Evolutionary conservation across 2,888 invertebrate species (phyloP).

Genomic region (Trachelus iudaicus): DNA sequence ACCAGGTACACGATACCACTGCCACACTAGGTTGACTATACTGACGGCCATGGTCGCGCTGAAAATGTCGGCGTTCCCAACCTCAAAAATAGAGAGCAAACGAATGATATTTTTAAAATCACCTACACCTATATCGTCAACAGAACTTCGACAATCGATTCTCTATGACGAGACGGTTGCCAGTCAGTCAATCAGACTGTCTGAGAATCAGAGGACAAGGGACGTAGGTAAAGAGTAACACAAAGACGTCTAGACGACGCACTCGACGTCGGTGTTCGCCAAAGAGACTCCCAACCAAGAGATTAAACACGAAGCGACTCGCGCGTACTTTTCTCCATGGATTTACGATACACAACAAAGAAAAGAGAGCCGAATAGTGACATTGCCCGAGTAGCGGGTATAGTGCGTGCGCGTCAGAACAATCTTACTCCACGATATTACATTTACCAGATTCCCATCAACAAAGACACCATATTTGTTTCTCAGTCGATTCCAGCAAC

Average conservation of each 20-base stretch:
- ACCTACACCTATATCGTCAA: background rate
- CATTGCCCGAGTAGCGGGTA: background rate
- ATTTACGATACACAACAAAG: background rate
- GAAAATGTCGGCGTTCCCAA: background rate
- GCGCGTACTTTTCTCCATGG: background rate
- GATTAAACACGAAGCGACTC: background rate
- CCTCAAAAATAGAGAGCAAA: constrained; percentile 1
- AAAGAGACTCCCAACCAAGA: background rate
- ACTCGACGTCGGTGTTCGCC: background rate
- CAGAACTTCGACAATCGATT: background rate
- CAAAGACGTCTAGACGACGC: background rate
- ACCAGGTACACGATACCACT: background rate
- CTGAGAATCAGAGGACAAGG: background rate
- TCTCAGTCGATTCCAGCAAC: background rate
- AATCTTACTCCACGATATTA: background rate
- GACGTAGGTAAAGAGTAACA: background rate
- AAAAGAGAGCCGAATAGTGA: background rate
- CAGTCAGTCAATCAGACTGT: background rate
- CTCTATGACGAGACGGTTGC: background rate
- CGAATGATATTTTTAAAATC: background rate
- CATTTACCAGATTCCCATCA: background rate
- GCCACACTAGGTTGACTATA: background rate
- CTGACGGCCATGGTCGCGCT: constrained; percentile 1
- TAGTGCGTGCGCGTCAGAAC: background rate
- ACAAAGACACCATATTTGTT: background rate